These are phyloP conservation scores for Muntiacus reevesi DNA, from an alignment of 2,113 vertebrate species.

Conservation along the genomic window DNA sequence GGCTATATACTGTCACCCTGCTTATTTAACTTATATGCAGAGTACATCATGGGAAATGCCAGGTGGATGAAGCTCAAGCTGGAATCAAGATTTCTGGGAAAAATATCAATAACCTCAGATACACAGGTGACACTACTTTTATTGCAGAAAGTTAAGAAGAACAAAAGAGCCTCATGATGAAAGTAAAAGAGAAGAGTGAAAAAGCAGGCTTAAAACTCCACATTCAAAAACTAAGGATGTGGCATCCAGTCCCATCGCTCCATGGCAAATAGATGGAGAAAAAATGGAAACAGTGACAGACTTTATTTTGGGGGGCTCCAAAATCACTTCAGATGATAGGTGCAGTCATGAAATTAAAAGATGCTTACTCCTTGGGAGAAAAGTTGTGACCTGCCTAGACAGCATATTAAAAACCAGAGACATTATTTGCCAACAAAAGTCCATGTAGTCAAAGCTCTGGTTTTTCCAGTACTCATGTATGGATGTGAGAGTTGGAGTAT, in stretches of 20 bases:
- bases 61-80: neutral
- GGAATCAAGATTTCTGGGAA: neutral
- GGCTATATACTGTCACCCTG: neutral
- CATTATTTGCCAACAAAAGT: neutral
- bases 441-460: neutral
- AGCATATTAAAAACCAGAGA: neutral
- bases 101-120: neutral
- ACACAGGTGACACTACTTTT: neutral
- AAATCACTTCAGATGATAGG: neutral
- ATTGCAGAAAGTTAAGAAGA: neutral
- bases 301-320: neutral
- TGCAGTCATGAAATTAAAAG: neutral
- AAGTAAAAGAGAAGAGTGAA: neutral
- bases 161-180: neutral
- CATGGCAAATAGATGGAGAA: neutral
- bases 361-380: neutral
- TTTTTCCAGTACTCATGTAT: neutral
- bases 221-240: neutral
- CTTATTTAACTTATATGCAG: neutral
- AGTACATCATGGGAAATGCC: neutral
- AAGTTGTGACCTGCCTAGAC: neutral
- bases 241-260: rapidly evolving
- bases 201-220: neutral
- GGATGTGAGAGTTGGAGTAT: neutral
- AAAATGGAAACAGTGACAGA: neutral